Evolutionary conservation across 2,113 vertebrate genomes (phyloP).

Genomic region (Triplophysa siluroides): DNA sequence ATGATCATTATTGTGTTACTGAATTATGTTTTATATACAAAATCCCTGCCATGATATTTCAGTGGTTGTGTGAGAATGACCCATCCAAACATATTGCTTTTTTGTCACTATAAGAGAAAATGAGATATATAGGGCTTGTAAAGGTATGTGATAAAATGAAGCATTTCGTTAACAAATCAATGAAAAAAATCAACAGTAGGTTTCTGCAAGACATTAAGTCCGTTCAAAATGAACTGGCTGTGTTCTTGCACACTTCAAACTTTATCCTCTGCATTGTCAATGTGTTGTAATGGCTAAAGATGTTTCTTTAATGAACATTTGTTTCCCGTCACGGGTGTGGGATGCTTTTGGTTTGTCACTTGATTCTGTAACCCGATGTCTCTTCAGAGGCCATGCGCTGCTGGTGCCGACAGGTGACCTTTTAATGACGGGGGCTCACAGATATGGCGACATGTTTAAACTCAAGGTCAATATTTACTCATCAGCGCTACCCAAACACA

Average conservation of each 20-base stretch:
- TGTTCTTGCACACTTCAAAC: not conserved
- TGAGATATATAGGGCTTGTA: no score
- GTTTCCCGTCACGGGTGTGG: conserved; percentile 12
- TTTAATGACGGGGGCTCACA: conserved; percentile 21
- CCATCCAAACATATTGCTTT: no score
- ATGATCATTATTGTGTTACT: no score
- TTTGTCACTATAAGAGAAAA: no score
- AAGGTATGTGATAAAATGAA: no score
- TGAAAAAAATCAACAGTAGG: no score
- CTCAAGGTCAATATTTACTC: conserved; percentile 45
- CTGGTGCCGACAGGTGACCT: conserved; percentile 2
- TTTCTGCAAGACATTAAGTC: not conserved
- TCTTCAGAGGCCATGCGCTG: conserved; percentile 15
- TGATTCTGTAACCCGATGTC: conserved; percentile 38
- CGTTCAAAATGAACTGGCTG: not conserved
- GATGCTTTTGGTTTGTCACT: conserved; percentile 44
- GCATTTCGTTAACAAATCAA: no score
- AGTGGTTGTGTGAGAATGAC: no score
- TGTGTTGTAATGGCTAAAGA: not conserved
- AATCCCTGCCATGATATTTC: no score
- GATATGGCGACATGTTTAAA: conserved; percentile 25
- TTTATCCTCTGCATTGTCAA: not conserved
- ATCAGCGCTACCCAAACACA: conserved; percentile 6
- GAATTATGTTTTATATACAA: no score
- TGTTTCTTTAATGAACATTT: conserved; percentile 21